phyloP scores from a whole-genome alignment of 2,888 invertebrate genomes.

The Drosophila meridiana region DNA sequence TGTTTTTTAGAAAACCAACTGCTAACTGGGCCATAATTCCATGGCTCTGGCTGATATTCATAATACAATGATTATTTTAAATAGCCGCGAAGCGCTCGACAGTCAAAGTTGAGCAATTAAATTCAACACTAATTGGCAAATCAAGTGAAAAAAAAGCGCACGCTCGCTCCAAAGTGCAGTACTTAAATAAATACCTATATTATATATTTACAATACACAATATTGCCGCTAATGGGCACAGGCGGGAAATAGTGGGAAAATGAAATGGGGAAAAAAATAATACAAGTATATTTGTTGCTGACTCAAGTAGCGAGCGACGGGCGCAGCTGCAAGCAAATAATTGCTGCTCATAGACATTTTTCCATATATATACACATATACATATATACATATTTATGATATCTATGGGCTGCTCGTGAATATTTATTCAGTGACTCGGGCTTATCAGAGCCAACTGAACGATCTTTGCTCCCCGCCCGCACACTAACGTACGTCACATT shows the following conservation, averaged over 20 bases:
- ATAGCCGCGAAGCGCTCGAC: neutral
- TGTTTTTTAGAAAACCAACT: conserved; percentile 48
- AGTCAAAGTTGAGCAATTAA: conserved; percentile 6
- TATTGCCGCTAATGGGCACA: too few species aligned
- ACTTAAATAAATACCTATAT: conserved; percentile 2
- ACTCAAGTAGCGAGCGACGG: conserved; percentile 35
- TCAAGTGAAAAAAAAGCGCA: neutral
- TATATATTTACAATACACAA: neutral
- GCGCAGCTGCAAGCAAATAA: conserved; percentile 20
- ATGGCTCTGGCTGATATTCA: conserved; percentile 14
- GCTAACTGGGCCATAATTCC: conserved; percentile 42
- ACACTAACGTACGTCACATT: neutral
- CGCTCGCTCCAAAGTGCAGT: neutral
- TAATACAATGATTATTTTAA: conserved; percentile 28
- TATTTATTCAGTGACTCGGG: neutral
- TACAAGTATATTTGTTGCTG: conserved; percentile 46
- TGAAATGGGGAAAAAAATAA: neutral
- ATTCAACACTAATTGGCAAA: conserved; percentile 3
- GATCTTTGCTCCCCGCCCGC: conserved; percentile 49
- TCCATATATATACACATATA: neutral
- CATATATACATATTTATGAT: neutral
- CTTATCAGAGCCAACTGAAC: conserved; percentile 34
- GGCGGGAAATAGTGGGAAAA: conserved; percentile 1
- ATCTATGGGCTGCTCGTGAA: neutral
- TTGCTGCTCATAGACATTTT: neutral